phyloP scores from a whole-genome alignment of 2,888 invertebrate species.

The Thysanoteuthis rhombus region DNA sequence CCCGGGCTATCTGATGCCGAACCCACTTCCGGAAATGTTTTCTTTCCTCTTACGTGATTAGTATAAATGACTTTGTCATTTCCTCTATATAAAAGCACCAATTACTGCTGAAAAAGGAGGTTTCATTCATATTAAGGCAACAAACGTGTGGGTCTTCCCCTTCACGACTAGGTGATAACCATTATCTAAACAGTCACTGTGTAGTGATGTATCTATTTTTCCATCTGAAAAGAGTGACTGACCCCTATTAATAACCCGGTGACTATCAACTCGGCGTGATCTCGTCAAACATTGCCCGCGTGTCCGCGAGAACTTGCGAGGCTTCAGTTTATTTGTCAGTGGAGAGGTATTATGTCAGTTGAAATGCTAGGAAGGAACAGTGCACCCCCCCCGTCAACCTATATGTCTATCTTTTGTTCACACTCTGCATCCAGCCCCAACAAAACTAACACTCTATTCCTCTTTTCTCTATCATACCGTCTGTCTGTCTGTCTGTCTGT shows the following conservation, averaged over 20 bases:
- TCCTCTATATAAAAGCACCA: constrained; percentile 12
- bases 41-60: constrained; percentile 12
- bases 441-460: no score
- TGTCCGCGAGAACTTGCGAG: not conserved
- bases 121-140: constrained; percentile 12
- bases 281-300: constrained; percentile 12
- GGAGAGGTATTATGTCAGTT: not conserved
- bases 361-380: not conserved
- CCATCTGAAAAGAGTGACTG: not conserved
- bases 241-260: constrained; percentile 12
- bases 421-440: no score
- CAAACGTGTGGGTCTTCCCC: not conserved
- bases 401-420: not conserved
- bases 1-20: constrained; percentile 12
- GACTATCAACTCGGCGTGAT: not conserved
- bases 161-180: constrained; percentile 12
- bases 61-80: constrained; percentile 12
- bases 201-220: not conserved
- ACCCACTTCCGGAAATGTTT: not conserved
- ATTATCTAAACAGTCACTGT: not conserved
- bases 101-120: not conserved
- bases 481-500: no score
- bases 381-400: not conserved
- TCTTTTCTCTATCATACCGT: no score
- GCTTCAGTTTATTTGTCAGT: constrained; percentile 12